Base-by-base conservation (phyloP, 2,113 vertebrate species). In the Xenotilapia leptura region DNA sequence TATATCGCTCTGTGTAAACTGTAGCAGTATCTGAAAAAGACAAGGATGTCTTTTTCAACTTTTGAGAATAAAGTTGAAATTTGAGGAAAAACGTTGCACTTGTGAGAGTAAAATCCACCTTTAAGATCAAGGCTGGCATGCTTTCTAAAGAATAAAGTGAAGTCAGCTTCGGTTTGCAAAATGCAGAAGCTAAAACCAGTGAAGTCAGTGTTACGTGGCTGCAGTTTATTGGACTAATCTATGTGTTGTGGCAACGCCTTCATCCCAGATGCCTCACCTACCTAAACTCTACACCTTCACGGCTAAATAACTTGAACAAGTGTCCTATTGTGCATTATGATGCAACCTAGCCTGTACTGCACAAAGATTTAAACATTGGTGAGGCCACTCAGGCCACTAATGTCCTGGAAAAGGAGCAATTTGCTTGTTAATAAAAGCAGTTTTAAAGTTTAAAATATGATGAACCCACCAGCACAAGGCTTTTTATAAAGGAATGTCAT, bases 241-340 rank as follows among this genome's bases (percentile, higher is more conserved):
- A 31, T 51, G 28, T 77, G 73, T n/a, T 33, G 15, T n/a, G 45
- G 26, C 17, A 77, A 51, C 4, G 4, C 21, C 4, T 31, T 28
- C 70, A 49, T 77, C 26, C 17, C 42, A 77, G 42, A 31, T 4
- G 73, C 26, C 26, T 51, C 73, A 5, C 73, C 42, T 9, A 31
- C 45, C 26, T 77, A 31, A 51, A 49, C 10, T 9, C 73, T 1
- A 77, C 73, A 51, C 0, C 26, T 49, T 77, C 10, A 51, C 3
- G 0, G 6, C 42, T 7, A 77, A 31, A n/a, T 0, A 28, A 49
- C 23, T 3, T 31, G 45, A 31, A 49, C 26, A 49, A 77, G 45
- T 51, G 26, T 77, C 45, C 17, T 33, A 51, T 31, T 77, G 73
- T 51, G 26, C 15, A 31, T 31, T 33, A 12, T 77, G 45, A 33